A percentile compares a stretch with the other conserved stretches of the same genome.
Evolutionary conservation across 92 coral and sea anemone genomes (phyloP).

Genomic region (Phenganax stokvisi): DNA sequence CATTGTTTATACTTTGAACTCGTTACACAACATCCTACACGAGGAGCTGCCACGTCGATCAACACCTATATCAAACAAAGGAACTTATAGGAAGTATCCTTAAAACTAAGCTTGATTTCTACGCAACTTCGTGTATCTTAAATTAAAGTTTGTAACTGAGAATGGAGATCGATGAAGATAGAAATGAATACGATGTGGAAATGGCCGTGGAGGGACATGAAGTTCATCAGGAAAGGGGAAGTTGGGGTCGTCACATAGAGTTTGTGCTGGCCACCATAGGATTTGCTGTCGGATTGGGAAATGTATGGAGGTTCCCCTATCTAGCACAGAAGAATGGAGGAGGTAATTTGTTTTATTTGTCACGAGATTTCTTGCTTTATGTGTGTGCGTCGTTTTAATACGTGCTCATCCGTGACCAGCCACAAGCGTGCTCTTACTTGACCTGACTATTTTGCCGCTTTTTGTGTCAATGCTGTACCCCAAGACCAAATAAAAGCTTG

Average conservation of each 20-base stretch:
- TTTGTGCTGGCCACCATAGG: constrained; percentile 76
- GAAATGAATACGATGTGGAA: constrained; percentile 3
- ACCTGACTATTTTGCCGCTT: too few species aligned
- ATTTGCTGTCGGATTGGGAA: constrained; percentile 85
- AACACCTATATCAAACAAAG: background rate
- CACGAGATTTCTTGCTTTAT: background rate
- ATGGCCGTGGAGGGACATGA: constrained; percentile 19
- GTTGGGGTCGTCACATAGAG: constrained; percentile 71
- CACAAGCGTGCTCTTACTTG: too few species aligned
- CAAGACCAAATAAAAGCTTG: background rate
- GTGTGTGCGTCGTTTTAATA: background rate
- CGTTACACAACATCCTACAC: background rate
- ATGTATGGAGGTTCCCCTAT: constrained; percentile 88
- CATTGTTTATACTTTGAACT: too few species aligned
- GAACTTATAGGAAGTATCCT: background rate
- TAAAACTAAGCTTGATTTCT: background rate
- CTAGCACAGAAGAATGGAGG: constrained; percentile 86
- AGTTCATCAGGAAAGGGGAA: constrained; percentile 45
- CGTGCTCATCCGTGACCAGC: background rate
- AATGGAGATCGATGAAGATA: constrained; percentile 9
- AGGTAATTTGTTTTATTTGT: constrained; percentile 45
- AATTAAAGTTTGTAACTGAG: background rate
- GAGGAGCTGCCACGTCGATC: background rate
- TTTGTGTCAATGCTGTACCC: too few species aligned
- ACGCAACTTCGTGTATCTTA: background rate